phyloP scores from a whole-genome alignment of 2,888 invertebrate genomes.

The Neocrepidodera transversa region DNA sequence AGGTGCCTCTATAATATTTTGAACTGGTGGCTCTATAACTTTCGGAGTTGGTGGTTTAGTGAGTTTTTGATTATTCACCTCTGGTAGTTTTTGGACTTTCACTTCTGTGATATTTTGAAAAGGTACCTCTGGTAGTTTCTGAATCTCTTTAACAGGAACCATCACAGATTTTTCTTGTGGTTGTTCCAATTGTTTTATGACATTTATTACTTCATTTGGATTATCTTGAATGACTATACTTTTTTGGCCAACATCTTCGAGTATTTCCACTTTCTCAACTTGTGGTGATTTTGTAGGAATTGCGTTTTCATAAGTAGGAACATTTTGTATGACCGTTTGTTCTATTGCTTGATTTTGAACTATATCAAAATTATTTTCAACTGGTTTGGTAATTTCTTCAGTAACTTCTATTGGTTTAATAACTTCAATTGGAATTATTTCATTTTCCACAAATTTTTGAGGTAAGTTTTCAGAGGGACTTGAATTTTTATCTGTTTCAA shows the following conservation, averaged over 20 bases:
- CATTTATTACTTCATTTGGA: neutral
- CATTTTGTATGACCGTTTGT: neutral
- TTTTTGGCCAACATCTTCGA: neutral
- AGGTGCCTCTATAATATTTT: neutral
- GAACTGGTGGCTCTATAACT: neutral
- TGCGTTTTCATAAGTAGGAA: neutral
- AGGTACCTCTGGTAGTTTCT: neutral
- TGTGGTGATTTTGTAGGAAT: neutral
- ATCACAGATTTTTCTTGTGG: neutral
- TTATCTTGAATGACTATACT: neutral
- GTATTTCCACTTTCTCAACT: neutral
- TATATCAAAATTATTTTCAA: neutral
- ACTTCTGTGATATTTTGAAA: neutral
- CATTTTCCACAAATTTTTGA: neutral
- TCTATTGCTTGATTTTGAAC: slow-evolving; percentile 2
- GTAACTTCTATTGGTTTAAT: neutral
- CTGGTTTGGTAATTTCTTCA: neutral
- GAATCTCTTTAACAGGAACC: neutral
- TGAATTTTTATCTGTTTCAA: slow-evolving; percentile 1
- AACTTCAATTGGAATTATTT: neutral
- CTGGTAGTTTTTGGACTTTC: neutral
- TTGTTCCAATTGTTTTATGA: neutral
- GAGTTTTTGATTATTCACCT: neutral
- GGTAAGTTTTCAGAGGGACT: neutral
- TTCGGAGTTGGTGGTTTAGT: neutral